Evolutionary conservation across 2,797 vertebrate genomes (phyloP).

Genomic region (Alcedo atthis): DNA sequence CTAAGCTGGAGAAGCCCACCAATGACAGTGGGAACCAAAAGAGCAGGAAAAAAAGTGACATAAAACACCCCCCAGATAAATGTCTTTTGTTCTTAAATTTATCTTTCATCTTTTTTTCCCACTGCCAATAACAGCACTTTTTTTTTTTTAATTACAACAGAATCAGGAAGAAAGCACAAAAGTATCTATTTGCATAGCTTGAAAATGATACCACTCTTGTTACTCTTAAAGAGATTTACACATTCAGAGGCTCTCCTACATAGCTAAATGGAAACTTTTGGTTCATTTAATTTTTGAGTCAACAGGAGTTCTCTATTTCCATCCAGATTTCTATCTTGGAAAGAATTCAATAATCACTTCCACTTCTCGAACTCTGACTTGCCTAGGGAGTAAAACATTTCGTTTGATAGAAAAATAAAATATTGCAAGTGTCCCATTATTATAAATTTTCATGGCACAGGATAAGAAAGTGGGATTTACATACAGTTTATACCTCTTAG

Average conservation of each 20-base stretch:
- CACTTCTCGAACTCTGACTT: slow-evolving; percentile 14
- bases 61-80: neutral
- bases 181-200: slow-evolving; percentile 11
- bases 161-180: neutral
- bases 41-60: neutral
- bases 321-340: neutral
- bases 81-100: neutral
- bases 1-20: neutral
- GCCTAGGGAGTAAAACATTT: neutral
- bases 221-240: slow-evolving; percentile 22
- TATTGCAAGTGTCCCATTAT: neutral
- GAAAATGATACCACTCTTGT: neutral
- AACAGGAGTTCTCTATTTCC: neutral
- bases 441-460: neutral
- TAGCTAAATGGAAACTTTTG: slow-evolving; percentile 1
- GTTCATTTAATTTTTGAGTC: neutral
- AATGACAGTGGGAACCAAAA: neutral
- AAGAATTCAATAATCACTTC: slow-evolving; percentile 1
- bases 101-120: neutral
- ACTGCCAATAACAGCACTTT: neutral
- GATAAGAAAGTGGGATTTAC: neutral
- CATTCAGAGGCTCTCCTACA: neutral
- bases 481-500: neutral
- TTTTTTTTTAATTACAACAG: neutral
- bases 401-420: neutral